phyloP scores from a whole-genome alignment of 2,797 vertebrate species.

The Microctenopoma stevenorrisi region DNA sequence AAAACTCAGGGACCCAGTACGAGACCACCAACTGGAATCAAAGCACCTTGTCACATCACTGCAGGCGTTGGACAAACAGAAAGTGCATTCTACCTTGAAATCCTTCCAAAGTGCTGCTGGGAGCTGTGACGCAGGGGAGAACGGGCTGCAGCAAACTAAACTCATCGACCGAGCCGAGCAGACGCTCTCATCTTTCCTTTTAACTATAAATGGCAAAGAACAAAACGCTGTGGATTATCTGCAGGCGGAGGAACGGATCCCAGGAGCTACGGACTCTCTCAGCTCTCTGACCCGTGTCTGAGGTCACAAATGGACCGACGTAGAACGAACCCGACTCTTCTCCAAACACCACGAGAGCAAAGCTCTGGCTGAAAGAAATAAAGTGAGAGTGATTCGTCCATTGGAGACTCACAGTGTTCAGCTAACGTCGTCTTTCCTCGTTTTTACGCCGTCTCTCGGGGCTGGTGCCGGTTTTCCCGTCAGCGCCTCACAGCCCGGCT shows the following conservation, averaged over 20 bases:
- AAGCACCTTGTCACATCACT: constrained; percentile 27
- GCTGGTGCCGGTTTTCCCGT: constrained; percentile 16
- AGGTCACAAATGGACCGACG: too few relatives aligned
- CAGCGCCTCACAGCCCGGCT: too few relatives aligned
- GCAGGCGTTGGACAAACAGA: constrained; percentile 51
- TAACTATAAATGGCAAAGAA: constrained; percentile 73
- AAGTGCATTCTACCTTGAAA: constrained; percentile 24
- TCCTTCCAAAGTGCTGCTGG: constrained; percentile 21
- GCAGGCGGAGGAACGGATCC: not conserved
- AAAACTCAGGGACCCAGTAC: constrained; percentile 15
- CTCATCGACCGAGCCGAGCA: constrained; percentile 60
- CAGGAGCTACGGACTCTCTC: too few relatives aligned
- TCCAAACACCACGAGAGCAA: too few relatives aligned
- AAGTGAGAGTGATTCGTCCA: too few relatives aligned
- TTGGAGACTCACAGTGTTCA: too few relatives aligned
- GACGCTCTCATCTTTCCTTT: constrained; percentile 52
- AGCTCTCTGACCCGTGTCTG: too few relatives aligned
- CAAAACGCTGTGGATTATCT: constrained; percentile 52
- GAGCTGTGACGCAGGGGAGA: constrained; percentile 22
- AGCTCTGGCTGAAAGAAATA: too few relatives aligned
- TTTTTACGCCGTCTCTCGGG: not conserved
- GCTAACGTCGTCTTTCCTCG: too few relatives aligned
- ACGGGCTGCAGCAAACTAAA: constrained; percentile 24
- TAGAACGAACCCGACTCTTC: too few relatives aligned
- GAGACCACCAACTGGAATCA: constrained; percentile 48